Evolutionary conservation across 1,140 invertebrate species (phyloP).

Genomic region (Magallana ariakensis): DNA sequence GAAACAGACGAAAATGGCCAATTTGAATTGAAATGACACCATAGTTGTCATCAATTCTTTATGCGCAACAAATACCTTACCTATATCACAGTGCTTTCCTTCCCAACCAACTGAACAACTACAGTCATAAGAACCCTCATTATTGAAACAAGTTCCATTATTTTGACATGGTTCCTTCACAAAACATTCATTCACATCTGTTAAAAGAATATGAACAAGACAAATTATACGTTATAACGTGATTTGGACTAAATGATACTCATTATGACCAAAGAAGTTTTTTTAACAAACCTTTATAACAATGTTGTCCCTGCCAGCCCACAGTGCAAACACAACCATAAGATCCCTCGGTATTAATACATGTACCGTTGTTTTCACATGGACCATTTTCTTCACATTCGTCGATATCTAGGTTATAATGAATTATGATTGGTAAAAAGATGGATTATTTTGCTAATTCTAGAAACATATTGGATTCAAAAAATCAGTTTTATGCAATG

Average conservation of each 20-base stretch:
- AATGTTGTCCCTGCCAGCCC: constrained; percentile 13
- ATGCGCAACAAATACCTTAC: neutral
- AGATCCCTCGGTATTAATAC: constrained; percentile 34
- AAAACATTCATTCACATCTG: constrained; percentile 63
- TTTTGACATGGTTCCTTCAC: constrained; percentile 46
- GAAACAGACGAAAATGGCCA: too few species aligned
- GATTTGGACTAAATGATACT: too few species aligned
- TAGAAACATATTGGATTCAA: too few species aligned
- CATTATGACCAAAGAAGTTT: neutral
- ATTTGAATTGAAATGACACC: too few species aligned
- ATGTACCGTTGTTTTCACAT: constrained; percentile 45
- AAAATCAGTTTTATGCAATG: too few species aligned
- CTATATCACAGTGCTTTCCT: constrained; percentile 46
- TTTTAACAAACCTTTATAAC: constrained; percentile 80
- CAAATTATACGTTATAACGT: neutral
- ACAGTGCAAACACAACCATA: constrained; percentile 41
- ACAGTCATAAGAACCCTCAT: constrained; percentile 52
- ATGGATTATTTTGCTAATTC: neutral
- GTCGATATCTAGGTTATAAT: neutral
- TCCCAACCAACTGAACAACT: constrained; percentile 55
- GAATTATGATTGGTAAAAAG: neutral
- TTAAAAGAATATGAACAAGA: neutral
- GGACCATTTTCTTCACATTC: constrained; percentile 47
- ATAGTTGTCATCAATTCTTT: too few species aligned
- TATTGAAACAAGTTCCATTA: constrained; percentile 58